A percentile compares a stretch with the other conserved stretches of the same genome.
Evolutionary conservation across 2,797 vertebrate species (phyloP).

Genomic region (Pseudochirops cupreus): DNA sequence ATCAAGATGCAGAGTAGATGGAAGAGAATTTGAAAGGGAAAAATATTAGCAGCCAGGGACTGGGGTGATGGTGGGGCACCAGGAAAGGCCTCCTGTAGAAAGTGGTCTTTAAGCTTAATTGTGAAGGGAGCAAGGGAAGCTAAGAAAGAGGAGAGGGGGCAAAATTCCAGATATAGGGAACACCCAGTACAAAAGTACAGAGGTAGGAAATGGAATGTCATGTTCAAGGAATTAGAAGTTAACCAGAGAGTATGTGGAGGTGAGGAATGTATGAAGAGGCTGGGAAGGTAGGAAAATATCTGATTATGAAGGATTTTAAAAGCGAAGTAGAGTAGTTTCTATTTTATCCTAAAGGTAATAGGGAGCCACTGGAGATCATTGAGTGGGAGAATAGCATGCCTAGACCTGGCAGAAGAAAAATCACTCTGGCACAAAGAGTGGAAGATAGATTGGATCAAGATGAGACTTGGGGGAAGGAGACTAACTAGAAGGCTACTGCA

Average conservation of each 20-base stretch:
- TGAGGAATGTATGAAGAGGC: not conserved
- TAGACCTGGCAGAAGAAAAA: not conserved
- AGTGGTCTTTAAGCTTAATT: not conserved
- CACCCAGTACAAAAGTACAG: not conserved
- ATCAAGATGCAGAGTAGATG: not conserved
- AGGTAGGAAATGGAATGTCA: not conserved
- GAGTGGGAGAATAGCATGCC: not conserved
- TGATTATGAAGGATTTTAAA: not conserved
- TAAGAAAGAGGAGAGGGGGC: not conserved
- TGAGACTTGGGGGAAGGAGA: not conserved
- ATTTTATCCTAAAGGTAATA: not conserved
- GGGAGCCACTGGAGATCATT: not conserved
- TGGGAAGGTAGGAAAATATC: not conserved
- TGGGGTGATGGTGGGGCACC: not conserved
- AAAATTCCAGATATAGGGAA: not conserved
- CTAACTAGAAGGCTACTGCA: not conserved
- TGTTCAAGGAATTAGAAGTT: not conserved
- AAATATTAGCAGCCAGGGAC: not conserved
- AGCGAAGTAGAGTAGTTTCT: not conserved
- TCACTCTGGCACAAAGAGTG: not conserved
- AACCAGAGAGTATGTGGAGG: not conserved
- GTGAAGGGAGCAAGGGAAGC: not conserved
- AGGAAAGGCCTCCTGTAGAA: not conserved
- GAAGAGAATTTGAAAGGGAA: not conserved
- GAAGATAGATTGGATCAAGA: not conserved